Evolutionary conservation across 2,797 vertebrate genomes (phyloP), one percentile per base, ranked within the genome.

Genomic region (Melopsittacus undulatus): DNA sequence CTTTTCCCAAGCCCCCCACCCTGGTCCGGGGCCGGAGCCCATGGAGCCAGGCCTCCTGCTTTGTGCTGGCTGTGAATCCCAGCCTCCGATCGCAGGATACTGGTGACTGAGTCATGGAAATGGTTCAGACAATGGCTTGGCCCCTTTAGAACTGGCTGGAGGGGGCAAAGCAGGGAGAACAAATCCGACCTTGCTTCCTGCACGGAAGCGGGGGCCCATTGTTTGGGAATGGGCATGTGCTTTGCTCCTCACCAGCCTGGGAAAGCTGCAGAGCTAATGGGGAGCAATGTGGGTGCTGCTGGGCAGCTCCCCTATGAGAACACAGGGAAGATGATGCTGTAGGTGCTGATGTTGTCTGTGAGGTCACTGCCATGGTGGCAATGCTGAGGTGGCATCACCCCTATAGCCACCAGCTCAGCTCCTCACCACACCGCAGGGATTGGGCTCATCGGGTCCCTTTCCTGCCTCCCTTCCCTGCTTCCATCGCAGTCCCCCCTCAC

Each of bases 171-270:
- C 93, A 83, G 83, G 79, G 87, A 90, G 97, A 90, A 90, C 94
- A 94, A 87, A 91, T 57, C 48, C 8, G 96, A 81, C 94, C 96
- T 62, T 7, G 93, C 97, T 98, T 98, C 97, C 97, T 96, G 94
- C 93, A 3, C 83, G 97, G 98, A 98, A 98, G 94, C 57, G 4
- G 93, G 52, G 93, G 51, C 40, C 94, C 97, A 97, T 98, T 98
- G 97, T 97, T 95, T 86, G 80, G 48, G 26, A 79, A 73, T 7
- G 95, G 93, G 85, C 89, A 97, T 86, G 95, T 95, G 94, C 95
- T 73, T 73, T 4, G 76, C 88, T 94, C 78, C 88, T 76, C 83
- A 21, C 36, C 82, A 75, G 89, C 59, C 73, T 67, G 76, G 90
- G 90, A 95, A 72, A 67, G 59, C 75, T 48, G 48, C 63, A 54